Evolutionary conservation across 2,888 invertebrate species (phyloP).

Genomic region (Pyrocoelia pectoralis): DNA sequence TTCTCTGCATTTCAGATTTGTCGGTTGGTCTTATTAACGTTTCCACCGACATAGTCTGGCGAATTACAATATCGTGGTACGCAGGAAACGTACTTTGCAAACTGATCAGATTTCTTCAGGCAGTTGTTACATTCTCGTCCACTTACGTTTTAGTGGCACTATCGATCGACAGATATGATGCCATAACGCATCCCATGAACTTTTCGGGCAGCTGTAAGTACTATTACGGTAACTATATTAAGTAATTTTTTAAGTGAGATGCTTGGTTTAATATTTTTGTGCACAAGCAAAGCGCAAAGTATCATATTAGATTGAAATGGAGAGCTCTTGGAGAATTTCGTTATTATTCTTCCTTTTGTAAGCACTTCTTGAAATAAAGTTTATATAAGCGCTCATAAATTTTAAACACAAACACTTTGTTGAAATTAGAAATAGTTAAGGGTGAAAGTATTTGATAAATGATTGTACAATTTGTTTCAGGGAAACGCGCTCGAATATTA

Average conservation of each 20-base stretch:
- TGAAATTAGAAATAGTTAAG: too few relatives aligned
- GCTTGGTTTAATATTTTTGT: too few relatives aligned
- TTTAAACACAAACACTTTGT: too few relatives aligned
- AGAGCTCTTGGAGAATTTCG: too few relatives aligned
- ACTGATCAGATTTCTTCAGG: slow-evolving; percentile 83
- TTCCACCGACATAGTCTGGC: slow-evolving; percentile 88
- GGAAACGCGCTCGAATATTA: slow-evolving; percentile 83
- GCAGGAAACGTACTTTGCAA: slow-evolving; percentile 91
- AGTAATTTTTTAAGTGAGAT: too few relatives aligned
- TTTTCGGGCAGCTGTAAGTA: slow-evolving; percentile 93
- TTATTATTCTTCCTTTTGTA: too few relatives aligned
- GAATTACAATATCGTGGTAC: slow-evolving; percentile 88
- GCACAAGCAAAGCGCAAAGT: too few relatives aligned
- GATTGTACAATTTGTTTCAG: slow-evolving; percentile 62
- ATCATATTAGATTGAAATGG: too few relatives aligned
- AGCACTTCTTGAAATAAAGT: too few relatives aligned
- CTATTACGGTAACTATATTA: not conserved
- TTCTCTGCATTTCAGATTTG: slow-evolving; percentile 71
- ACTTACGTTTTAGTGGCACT: slow-evolving; percentile 92
- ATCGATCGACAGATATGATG: slow-evolving; percentile 92
- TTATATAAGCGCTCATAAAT: too few relatives aligned
- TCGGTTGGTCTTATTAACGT: slow-evolving; percentile 89
- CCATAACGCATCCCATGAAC: slow-evolving; percentile 94
- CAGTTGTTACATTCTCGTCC: slow-evolving; percentile 89
- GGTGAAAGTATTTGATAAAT: slow-evolving; percentile 25